A percentile compares a stretch with the other conserved stretches of the same genome.
Conservation (phyloP, 2,113 vertebrate genomes). For the Pangasianodon gigas region DNA sequence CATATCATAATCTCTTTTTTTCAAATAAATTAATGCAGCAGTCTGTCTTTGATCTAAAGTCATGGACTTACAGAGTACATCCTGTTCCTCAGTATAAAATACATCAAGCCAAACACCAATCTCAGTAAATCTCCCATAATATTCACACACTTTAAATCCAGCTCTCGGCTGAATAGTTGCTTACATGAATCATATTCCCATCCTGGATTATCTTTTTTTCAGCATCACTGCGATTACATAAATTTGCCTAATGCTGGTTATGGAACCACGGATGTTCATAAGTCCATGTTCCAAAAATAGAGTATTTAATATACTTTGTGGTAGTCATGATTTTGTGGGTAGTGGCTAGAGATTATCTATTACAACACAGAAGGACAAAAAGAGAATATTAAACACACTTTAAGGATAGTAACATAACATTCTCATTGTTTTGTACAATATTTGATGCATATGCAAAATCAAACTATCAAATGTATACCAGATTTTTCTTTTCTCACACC, state of each 20-base stretch:
- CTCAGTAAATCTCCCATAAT: slow-evolving; percentile 18
- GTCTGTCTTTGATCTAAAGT: not conserved
- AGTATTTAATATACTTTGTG: slow-evolving; percentile 25
- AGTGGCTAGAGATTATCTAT: slow-evolving; percentile 35
- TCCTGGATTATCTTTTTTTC: slow-evolving; percentile 45
- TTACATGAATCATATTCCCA: slow-evolving; percentile 44
- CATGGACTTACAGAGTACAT: not conserved
- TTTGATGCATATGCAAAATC: slow-evolving; percentile 1
- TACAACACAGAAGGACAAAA: slow-evolving; percentile 36
- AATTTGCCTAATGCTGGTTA: slow-evolving; percentile 54
- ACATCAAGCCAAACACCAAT: slow-evolving; percentile 3
- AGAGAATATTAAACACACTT: not conserved
- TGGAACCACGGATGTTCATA: slow-evolving; percentile 39
- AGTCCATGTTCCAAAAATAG: slow-evolving; percentile 39
- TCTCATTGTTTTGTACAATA: not conserved
- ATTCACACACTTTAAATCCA: slow-evolving; percentile 19
- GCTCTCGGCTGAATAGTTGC: slow-evolving; percentile 40
- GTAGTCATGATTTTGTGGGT: slow-evolving; percentile 31
- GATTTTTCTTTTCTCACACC: not conserved
- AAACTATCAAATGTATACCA: not conserved
- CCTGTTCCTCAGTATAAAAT: not conserved
- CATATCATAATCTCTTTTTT: not conserved
- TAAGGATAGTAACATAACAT: slow-evolving; percentile 9
- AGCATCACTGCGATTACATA: slow-evolving; percentile 42
- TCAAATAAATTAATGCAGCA: not conserved